Conservation (phyloP, 2,888 invertebrate species). For the Gnatocerus cornutus region DNA sequence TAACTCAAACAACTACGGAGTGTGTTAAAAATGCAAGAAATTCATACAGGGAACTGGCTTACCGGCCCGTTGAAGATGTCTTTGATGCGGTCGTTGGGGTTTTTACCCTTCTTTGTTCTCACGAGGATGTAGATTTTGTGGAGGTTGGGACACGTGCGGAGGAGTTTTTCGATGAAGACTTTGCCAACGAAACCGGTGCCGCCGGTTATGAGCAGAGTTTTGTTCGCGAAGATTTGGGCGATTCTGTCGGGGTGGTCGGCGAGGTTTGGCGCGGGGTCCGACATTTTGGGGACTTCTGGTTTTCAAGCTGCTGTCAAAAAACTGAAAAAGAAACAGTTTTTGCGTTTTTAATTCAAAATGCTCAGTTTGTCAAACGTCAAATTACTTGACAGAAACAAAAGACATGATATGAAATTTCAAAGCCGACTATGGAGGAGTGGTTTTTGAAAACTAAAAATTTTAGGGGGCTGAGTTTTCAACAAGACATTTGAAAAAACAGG, state of each 20-base stretch:
- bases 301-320: neutral
- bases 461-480: too few relatives aligned
- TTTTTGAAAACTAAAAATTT: too few relatives aligned
- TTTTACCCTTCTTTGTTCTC: constrained; percentile 88
- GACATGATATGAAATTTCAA: too few relatives aligned
- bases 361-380: too few relatives aligned
- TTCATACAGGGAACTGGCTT: constrained; percentile 70
- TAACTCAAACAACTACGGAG: constrained; percentile 24
- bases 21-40: neutral
- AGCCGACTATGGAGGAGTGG: too few relatives aligned
- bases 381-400: too few relatives aligned
- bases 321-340: too few relatives aligned
- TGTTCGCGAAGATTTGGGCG: constrained; percentile 72
- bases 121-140: constrained; percentile 87
- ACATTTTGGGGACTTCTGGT: neutral
- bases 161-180: constrained; percentile 75
- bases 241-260: constrained; percentile 74
- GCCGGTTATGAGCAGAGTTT: constrained; percentile 87
- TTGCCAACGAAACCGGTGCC: constrained; percentile 92
- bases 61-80: constrained; percentile 89
- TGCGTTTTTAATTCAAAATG: too few relatives aligned
- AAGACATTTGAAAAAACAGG: too few relatives aligned
- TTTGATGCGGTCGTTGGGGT: constrained; percentile 82
- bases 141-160: constrained; percentile 86
- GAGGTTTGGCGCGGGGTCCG: neutral